Conservation (phyloP, 2,888 invertebrate species). For the Hipparchia semele region DNA sequence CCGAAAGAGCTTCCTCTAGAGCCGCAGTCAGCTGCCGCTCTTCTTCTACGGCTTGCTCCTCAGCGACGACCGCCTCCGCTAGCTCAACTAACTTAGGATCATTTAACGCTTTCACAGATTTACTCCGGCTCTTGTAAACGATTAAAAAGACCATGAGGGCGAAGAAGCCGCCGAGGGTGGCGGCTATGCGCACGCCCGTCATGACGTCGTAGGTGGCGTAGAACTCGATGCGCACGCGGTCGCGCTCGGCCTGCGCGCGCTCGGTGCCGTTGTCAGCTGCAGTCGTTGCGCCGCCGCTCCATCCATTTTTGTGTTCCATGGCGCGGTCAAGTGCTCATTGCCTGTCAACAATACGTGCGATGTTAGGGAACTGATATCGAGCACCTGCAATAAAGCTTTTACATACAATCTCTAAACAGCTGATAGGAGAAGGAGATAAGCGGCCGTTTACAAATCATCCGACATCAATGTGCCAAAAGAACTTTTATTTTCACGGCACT, state of each 20-base stretch:
- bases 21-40: slow-evolving; percentile 89
- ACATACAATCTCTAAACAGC: slow-evolving; percentile 40
- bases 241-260: slow-evolving; percentile 81
- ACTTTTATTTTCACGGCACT: slow-evolving; percentile 4
- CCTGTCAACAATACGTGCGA: slow-evolving; percentile 56
- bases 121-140: slow-evolving; percentile 94
- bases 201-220: slow-evolving; percentile 96
- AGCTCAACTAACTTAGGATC: slow-evolving; percentile 92
- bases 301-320: slow-evolving; percentile 76
- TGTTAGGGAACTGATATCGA: slow-evolving; percentile 23
- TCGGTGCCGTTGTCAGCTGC: slow-evolving; percentile 68
- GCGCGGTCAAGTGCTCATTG: slow-evolving; percentile 77
- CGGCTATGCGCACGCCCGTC: slow-evolving; percentile 96
- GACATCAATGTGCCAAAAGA: slow-evolving; percentile 6
- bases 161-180: slow-evolving; percentile 95
- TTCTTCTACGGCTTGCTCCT: slow-evolving; percentile 86
- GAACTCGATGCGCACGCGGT: slow-evolving; percentile 90
- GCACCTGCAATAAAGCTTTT: slow-evolving; percentile 30
- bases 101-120: slow-evolving; percentile 88
- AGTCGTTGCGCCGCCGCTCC: slow-evolving; percentile 64
- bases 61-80: slow-evolving; percentile 89
- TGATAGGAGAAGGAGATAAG: slow-evolving; percentile 39
- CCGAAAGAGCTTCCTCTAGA: slow-evolving; percentile 85
- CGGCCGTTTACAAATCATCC: slow-evolving; percentile 10
- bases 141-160: slow-evolving; percentile 95